Evolutionary conservation across 2,113 vertebrate genomes (phyloP).

Genomic region (Rhizomys pruinosus): DNA sequence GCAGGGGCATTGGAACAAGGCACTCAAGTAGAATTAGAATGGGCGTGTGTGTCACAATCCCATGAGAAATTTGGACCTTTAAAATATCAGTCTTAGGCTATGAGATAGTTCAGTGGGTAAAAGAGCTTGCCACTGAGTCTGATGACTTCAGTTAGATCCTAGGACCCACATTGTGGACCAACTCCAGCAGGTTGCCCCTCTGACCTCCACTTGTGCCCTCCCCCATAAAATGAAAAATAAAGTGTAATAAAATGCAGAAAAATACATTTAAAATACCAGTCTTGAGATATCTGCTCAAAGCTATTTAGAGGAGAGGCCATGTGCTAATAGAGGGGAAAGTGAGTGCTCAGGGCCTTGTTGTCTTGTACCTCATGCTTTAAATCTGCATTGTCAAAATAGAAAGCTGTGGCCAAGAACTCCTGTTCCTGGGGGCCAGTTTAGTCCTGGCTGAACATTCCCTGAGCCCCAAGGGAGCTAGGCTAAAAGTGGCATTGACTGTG

Average conservation of each 20-base stretch:
- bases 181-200: not conserved
- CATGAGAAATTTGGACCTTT: not conserved
- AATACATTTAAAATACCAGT: not conserved
- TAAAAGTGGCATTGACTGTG: not conserved
- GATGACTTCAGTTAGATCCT: not conserved
- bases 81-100: not conserved
- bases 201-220: not conserved
- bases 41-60: not conserved
- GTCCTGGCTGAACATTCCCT: not conserved
- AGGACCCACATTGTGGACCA: not conserved
- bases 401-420: not conserved
- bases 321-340: not conserved
- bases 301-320: not conserved
- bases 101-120: not conserved
- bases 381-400: not conserved
- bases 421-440: not conserved
- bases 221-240: not conserved
- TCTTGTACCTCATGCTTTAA: not conserved
- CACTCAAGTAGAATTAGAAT: fast-evolving
- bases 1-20: too few species aligned
- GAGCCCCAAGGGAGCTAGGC: not conserved
- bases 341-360: too few species aligned
- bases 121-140: not conserved
- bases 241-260: not conserved
- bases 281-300: not conserved